A percentile compares a stretch with the other conserved stretches of the same genome.
These are phyloP conservation scores for Otocyon megalotis DNA, from an alignment of 2,113 vertebrate genomes.

Conservation along the genomic window DNA sequence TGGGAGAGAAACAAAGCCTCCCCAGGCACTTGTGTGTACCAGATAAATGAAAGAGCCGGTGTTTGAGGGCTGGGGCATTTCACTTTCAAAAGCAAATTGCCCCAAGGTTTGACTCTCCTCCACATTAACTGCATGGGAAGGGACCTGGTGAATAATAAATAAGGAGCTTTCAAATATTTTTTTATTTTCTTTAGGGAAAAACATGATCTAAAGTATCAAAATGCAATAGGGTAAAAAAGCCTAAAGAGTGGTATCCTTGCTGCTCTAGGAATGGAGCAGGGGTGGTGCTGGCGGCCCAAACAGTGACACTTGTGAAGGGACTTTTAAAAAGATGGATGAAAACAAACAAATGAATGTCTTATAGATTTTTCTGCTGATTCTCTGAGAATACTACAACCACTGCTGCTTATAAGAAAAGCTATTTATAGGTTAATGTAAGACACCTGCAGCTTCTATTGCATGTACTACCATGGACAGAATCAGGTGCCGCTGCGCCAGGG, in stretches of 20 bases:
- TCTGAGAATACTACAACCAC: neutral
- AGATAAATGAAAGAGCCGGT: neutral
- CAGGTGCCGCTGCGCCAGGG: neutral
- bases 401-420: neutral
- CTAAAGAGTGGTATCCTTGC: neutral
- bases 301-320: neutral
- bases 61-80: constrained; percentile 14
- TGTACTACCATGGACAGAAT: neutral
- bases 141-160: neutral
- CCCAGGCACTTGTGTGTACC: neutral
- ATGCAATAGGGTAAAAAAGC: neutral
- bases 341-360: neutral
- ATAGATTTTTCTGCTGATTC: neutral
- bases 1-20: constrained; percentile 39
- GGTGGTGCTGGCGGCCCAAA: neutral
- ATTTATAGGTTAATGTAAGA: neutral
- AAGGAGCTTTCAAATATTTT: neutral
- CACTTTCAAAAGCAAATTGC: neutral
- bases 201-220: neutral
- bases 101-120: neutral
- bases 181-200: neutral
- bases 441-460: neutral
- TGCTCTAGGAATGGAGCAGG: neutral
- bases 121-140: neutral
- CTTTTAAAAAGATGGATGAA: neutral